Conservation (phyloP, 1,140 invertebrate species). For the Thaumatotibia leucotreta region DNA sequence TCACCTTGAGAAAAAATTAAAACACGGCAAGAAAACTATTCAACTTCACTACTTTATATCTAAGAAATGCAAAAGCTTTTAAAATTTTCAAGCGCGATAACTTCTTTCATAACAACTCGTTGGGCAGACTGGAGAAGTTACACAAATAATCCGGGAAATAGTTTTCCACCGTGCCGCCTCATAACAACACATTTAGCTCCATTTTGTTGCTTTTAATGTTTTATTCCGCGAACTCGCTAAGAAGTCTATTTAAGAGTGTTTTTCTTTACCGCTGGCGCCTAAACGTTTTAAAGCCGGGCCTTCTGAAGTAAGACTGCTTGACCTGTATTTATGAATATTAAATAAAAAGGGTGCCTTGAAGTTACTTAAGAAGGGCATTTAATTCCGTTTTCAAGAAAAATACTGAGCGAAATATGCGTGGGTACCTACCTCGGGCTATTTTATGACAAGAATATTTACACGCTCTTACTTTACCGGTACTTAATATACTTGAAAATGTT, state of each 20-base stretch:
- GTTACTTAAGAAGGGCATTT: not conserved
- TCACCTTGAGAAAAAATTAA: not conserved
- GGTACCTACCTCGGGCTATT: not conserved
- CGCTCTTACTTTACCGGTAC: constrained; percentile 1
- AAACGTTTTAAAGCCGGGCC: constrained; percentile 11
- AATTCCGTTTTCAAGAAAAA: not conserved
- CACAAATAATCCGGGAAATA: constrained; percentile 58
- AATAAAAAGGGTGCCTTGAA: constrained; percentile 8
- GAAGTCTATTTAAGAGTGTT: constrained; percentile 24
- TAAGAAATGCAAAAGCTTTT: constrained; percentile 44
- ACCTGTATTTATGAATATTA: constrained; percentile 12
- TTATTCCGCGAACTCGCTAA: constrained; percentile 17
- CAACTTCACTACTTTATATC: constrained; percentile 33
- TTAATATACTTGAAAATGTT: too few relatives aligned
- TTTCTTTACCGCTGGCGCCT: constrained; percentile 14
- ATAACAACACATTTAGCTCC: constrained; percentile 54
- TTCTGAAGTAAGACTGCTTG: constrained; percentile 7
- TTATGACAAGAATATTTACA: not conserved
- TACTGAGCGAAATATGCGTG: not conserved
- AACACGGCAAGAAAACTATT: constrained; percentile 14
- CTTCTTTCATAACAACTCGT: constrained; percentile 49
- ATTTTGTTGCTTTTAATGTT: constrained; percentile 34
- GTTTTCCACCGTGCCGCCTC: constrained; percentile 42
- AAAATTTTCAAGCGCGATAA: constrained; percentile 51
- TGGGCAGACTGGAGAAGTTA: constrained; percentile 47